Conservation (phyloP, 2,888 invertebrate species). For the Drosophila stalkeri region DNA sequence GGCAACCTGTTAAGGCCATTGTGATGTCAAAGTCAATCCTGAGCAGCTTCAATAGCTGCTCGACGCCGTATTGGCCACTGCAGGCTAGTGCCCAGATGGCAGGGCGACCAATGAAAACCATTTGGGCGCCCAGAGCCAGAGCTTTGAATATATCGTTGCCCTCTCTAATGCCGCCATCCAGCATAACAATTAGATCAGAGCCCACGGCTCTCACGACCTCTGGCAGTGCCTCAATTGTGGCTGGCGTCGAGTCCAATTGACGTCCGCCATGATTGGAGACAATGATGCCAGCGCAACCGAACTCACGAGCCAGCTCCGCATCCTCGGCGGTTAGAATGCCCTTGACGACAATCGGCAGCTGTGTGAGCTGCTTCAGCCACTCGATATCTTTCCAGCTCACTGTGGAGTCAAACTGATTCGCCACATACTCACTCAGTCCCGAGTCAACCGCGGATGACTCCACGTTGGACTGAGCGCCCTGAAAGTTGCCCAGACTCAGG, state of each 20-base stretch:
- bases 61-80: constrained; percentile 92
- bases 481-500: constrained; percentile 93
- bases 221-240: constrained; percentile 93
- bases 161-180: constrained; percentile 94
- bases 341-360: constrained; percentile 93
- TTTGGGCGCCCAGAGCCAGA: constrained; percentile 94
- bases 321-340: constrained; percentile 95
- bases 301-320: constrained; percentile 90
- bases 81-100: constrained; percentile 93
- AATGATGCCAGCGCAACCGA: constrained; percentile 92
- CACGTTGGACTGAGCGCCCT: constrained; percentile 85
- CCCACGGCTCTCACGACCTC: constrained; percentile 91
- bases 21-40: constrained; percentile 91
- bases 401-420: constrained; percentile 91
- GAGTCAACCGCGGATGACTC: constrained; percentile 85
- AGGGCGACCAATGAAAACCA: constrained; percentile 95
- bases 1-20: constrained; percentile 91
- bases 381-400: constrained; percentile 94
- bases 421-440: constrained; percentile 92
- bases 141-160: constrained; percentile 97
- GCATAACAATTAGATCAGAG: constrained; percentile 90
- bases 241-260: constrained; percentile 89
- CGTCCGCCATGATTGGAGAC: constrained; percentile 98
- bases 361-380: constrained; percentile 93
- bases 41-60: constrained; percentile 89